Percentiles rank a stretch among this genome's conserved stretches.
These are phyloP conservation scores for Trachymyrmex cornetzi DNA, from an alignment of 1,140 invertebrate species.

Conservation along the genomic window DNA sequence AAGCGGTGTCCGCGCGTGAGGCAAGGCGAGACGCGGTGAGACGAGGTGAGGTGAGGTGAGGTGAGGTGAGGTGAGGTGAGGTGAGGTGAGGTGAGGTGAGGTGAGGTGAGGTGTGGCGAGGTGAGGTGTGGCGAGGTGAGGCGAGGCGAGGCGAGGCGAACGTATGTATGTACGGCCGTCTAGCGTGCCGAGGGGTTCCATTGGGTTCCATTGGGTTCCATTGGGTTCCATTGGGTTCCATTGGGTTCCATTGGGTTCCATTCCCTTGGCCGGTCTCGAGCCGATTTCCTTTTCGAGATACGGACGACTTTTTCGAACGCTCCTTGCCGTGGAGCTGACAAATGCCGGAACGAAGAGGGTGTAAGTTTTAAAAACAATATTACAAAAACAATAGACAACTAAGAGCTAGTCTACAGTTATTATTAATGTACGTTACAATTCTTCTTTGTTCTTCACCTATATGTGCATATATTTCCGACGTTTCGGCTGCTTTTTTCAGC, in stretches of 20 bases:
- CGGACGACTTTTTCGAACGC: conserved; percentile 32
- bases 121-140: not conserved
- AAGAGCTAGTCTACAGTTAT: no score
- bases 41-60: conserved; percentile 33
- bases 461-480: no score
- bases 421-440: no score
- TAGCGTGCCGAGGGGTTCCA: conserved; percentile 66
- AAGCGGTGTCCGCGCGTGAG: conserved; percentile 72
- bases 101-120: conserved; percentile 46
- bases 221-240: conserved; percentile 61
- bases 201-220: conserved; percentile 55
- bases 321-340: not conserved
- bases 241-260: conserved; percentile 62
- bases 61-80: not conserved
- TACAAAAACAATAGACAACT: no score
- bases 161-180: conserved; percentile 57
- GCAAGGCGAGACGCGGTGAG: conserved; percentile 25
- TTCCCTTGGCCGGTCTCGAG: conserved; percentile 51
- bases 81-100: conserved; percentile 5
- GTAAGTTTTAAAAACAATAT: no score
- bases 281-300: conserved; percentile 63
- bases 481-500: no score
- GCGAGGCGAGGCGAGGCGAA: conserved; percentile 24
- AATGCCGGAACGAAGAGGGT: not conserved
- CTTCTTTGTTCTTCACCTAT: no score